Conservation (phyloP, 1,140 invertebrate species). For the Andrena cerasifolii region DNA sequence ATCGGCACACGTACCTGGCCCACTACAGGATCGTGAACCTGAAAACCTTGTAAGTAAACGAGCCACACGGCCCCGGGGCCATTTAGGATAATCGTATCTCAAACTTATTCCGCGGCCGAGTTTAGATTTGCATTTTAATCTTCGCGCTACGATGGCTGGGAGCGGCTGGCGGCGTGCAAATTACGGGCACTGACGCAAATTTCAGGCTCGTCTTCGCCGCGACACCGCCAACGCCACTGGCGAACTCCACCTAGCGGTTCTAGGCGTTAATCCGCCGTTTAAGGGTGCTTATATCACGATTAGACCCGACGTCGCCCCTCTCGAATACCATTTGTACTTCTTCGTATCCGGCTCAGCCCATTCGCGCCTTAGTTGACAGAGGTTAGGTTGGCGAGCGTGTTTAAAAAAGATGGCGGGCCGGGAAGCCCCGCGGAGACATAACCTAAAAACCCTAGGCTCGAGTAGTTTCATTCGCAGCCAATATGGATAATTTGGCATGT, state of each 20-base stretch:
- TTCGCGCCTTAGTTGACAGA: too few species aligned
- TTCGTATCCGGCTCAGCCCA: slow-evolving; percentile 20
- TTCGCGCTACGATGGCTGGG: slow-evolving; percentile 2
- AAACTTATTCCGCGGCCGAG: slow-evolving; percentile 69
- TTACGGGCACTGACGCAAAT: slow-evolving; percentile 70
- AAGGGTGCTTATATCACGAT: slow-evolving; percentile 65
- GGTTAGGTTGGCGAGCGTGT: too few species aligned
- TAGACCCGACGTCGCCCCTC: slow-evolving; percentile 26
- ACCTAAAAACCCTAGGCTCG: too few species aligned
- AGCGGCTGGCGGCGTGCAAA: slow-evolving; percentile 57
- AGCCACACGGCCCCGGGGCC: slow-evolving; percentile 59
- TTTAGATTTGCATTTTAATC: slow-evolving; percentile 78
- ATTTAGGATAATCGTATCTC: slow-evolving; percentile 76
- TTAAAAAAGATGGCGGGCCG: too few species aligned
- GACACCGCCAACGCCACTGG: slow-evolving; percentile 11
- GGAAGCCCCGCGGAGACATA: too few species aligned
- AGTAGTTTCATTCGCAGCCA: too few species aligned
- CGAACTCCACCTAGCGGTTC: slow-evolving; percentile 49
- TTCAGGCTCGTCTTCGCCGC: slow-evolving; percentile 56
- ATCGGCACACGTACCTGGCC: slow-evolving; percentile 84
- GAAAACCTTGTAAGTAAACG: slow-evolving; percentile 82
- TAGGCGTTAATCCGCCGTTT: slow-evolving; percentile 66
- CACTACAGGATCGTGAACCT: slow-evolving; percentile 84
- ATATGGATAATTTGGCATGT: too few species aligned
- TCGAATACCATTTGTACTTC: slow-evolving; percentile 26